Base-by-base conservation (phyloP, 1,140 invertebrate species). In the Yoshiicerus persimilis region DNA sequence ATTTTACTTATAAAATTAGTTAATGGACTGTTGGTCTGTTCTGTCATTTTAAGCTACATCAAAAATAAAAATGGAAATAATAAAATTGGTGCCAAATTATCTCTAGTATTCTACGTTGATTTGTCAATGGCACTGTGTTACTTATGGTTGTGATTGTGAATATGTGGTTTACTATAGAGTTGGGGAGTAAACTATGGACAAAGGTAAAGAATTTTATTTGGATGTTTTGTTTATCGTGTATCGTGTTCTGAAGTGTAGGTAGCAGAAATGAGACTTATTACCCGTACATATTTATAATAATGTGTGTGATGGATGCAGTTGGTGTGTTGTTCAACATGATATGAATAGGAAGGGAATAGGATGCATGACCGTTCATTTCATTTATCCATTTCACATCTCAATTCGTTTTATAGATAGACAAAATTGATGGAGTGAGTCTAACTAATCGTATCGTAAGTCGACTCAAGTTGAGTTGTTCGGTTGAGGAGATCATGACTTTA, bases 401-500 rank as follows among this genome's bases (percentile, higher is more conserved):
- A 80, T 80, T 80, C 75, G 34, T 38, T 80, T 80, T 80, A 38
- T 80, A 80, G 75, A 38, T 80, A 80, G 75, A 25, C 66, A 70
- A 70, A 70, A 25, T 70, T 25, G 25, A 36, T 77, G 27, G 23
- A 77, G 47, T 56, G 47, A 56, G 47, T 56, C 47, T 56, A 56
- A 56, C 47, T 56, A 56, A 56, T 56, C 47, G 20, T 56, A 56
- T 20, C 47, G 47, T 77, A n/a, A 80, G 75, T 80, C 75, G 84
- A 47, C 39, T 47, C 56, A 85, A 85, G 84, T 64, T 56, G 39
- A 47, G 41, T 85, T 56, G 36, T 70, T 70, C 66, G 30, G 66
- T 70, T 30, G 66, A 70, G 38, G 41, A 80, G 88, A 89, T 89
- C 88, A 89, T 89, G 88, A 87, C 86, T 89, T 87, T 87, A 89